Percentiles rank a stretch among this genome's conserved stretches.
Evolutionary conservation across 2,113 vertebrate genomes (phyloP).

Genomic region (human (Homo sapiens)): GRCh38 chr2:159380501-159381000

Average conservation of each 20-base stretch:
- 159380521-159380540: not conserved
- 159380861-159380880: not conserved
- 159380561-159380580: not conserved
- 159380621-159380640: not conserved
- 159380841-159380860: not conserved
- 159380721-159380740: not conserved
- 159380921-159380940: not conserved
- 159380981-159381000: not conserved
- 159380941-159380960: not conserved
- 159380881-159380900: not conserved
- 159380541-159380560: not conserved
- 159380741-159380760: not conserved
- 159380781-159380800: not conserved
- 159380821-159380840: not conserved
- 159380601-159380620: not conserved
- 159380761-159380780: not conserved
- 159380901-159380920: not conserved
- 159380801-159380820: not conserved
- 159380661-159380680: not conserved
- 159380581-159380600: not conserved
- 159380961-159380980: not conserved
- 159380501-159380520: slow-evolving; percentile 8
- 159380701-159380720: not conserved
- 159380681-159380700: not conserved
- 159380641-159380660: not conserved